Percentiles rank a stretch among this genome's conserved stretches.
These are phyloP conservation scores for Lacerta viridis DNA, from an alignment of 2,797 vertebrate genomes.

Conservation along the genomic window DNA sequence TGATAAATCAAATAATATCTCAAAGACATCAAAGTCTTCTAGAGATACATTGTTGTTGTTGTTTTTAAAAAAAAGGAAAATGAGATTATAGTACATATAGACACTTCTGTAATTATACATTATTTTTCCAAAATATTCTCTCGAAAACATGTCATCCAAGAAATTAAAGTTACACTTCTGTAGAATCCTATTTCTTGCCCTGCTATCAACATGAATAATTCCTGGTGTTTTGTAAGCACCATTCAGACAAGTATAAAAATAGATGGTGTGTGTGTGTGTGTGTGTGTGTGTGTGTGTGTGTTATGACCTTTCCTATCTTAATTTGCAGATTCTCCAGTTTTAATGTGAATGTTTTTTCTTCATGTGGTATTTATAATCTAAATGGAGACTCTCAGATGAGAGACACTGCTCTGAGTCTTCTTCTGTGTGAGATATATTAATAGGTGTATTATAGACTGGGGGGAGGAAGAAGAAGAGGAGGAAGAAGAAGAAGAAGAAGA, in stretches of 20 bases:
- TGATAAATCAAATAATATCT: conserved; percentile 59
- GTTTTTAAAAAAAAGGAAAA: conserved; percentile 47
- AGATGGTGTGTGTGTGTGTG: neutral
- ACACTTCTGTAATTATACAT: conserved; percentile 54
- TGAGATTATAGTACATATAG: conserved; percentile 46
- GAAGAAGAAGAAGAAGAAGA: too few relatives aligned
- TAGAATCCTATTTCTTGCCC: conserved; percentile 33
- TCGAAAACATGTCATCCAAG: conserved; percentile 50
- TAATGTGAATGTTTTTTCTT: conserved; percentile 21
- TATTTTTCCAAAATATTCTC: conserved; percentile 45
- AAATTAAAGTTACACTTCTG: conserved; percentile 58
- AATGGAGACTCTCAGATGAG: conserved; percentile 41
- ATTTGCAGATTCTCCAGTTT: conserved; percentile 51
- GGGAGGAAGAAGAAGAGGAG: too few relatives aligned
- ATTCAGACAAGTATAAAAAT: neutral
- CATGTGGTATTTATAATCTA: conserved; percentile 25
- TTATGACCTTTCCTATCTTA: conserved; percentile 37
- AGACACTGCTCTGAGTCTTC: conserved; percentile 34
- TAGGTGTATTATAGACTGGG: conserved; percentile 47
- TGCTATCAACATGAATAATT: conserved; percentile 37
- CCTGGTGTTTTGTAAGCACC: conserved; percentile 33
- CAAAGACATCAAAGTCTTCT: conserved; percentile 62
- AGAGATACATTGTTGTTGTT: conserved; percentile 38
- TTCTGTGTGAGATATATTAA: conserved; percentile 47
- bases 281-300: neutral